A percentile compares a stretch with the other conserved stretches of the same genome.
Evolutionary conservation across 1,140 invertebrate species (phyloP).

Genomic region (Microplitis mediator): DNA sequence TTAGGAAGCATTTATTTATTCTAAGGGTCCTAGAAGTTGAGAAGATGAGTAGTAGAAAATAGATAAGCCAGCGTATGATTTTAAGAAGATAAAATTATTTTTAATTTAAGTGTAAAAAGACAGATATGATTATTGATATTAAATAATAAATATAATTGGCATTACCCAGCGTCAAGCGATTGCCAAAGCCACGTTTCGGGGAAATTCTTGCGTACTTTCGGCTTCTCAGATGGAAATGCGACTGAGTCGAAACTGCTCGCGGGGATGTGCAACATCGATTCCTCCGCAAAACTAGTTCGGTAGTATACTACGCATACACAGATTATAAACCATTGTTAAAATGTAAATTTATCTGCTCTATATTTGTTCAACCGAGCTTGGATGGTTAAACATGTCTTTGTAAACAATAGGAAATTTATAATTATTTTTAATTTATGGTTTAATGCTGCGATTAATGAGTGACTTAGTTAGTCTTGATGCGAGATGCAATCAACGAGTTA

Average conservation of each 20-base stretch:
- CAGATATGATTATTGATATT: constrained; percentile 4
- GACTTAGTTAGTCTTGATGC: constrained; percentile 14
- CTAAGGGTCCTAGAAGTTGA: too few species aligned
- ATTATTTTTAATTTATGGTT: not conserved
- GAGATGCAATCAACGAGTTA: constrained; percentile 22
- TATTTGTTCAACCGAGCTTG: constrained; percentile 2
- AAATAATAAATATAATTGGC: constrained; percentile 37
- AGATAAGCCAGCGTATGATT: too few species aligned
- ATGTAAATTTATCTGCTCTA: constrained; percentile 4
- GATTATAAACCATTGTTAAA: constrained; percentile 7
- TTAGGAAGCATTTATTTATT: too few species aligned
- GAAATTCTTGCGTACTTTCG: constrained; percentile 67
- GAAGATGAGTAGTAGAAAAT: too few species aligned
- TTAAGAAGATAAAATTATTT: too few species aligned
- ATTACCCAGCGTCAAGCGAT: constrained; percentile 66
- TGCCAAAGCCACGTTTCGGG: constrained; percentile 72
- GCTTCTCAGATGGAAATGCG: constrained; percentile 51
- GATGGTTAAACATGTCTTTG: not conserved
- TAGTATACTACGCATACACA: constrained; percentile 61
- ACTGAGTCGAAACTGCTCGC: constrained; percentile 44
- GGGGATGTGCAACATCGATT: constrained; percentile 46
- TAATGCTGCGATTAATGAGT: constrained; percentile 14
- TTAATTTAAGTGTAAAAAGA: too few species aligned
- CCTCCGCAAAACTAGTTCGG: constrained; percentile 57
- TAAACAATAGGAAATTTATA: not conserved